These are phyloP conservation scores for Salvelinus alpinus DNA, from an alignment of 2,113 vertebrate species.

Conservation along the genomic window DNA sequence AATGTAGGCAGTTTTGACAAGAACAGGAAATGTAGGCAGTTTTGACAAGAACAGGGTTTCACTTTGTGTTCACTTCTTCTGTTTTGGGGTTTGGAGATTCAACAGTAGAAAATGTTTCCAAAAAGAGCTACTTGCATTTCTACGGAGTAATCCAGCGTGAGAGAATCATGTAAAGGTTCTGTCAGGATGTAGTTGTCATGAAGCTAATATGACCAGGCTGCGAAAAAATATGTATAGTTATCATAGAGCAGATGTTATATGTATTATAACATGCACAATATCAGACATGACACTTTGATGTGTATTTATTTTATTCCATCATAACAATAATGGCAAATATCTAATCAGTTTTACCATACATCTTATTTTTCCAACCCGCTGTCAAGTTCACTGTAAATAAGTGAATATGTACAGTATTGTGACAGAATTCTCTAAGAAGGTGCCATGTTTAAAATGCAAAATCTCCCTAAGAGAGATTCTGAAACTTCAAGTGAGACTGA, in stretches of 20 bases:
- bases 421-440: background rate
- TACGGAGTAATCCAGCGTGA: too few species aligned
- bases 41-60: constrained; percentile 80
- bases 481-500: constrained; percentile 50
- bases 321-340: too few species aligned
- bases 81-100: constrained; percentile 60
- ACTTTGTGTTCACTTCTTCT: constrained; percentile 65
- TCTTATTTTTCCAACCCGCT: too few species aligned
- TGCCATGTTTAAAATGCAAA: background rate
- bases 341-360: too few species aligned
- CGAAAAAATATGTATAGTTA: too few species aligned
- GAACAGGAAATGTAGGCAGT: constrained; percentile 83
- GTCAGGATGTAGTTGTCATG: too few species aligned
- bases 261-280: too few species aligned
- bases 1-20: constrained; percentile 86
- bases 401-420: background rate
- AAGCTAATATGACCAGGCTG: too few species aligned
- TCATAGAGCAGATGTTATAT: too few species aligned
- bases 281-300: too few species aligned
- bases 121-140: background rate
- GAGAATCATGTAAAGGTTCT: too few species aligned
- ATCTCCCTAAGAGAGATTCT: constrained; percentile 32
- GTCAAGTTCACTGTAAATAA: background rate
- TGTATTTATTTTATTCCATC: too few species aligned
- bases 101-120: constrained; percentile 36